phyloP scores from a whole-genome alignment of 2,113 vertebrate genomes.

The Columba janthina region DNA sequence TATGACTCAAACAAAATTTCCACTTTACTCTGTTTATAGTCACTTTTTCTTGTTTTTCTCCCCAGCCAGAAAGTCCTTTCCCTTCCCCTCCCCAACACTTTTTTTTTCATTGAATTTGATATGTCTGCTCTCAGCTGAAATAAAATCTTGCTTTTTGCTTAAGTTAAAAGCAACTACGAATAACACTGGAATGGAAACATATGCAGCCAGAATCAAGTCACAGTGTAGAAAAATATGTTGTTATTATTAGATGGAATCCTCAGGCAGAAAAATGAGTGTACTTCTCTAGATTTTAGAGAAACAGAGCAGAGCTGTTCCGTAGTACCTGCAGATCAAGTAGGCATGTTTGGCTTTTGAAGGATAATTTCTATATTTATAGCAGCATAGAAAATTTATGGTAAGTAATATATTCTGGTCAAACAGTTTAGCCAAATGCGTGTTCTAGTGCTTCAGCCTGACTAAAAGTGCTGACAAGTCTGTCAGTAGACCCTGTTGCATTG shows the following conservation, averaged over 20 bases:
- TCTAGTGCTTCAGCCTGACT: neutral
- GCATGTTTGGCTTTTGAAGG: neutral
- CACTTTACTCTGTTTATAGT: neutral
- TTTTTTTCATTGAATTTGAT: slow-evolving; percentile 3
- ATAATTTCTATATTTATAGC: neutral
- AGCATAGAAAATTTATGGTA: neutral
- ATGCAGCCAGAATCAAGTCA: neutral
- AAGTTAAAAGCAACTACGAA: neutral
- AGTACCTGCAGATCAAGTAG: neutral
- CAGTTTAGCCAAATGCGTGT: neutral
- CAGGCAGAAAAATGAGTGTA: neutral
- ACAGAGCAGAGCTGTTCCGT: neutral
- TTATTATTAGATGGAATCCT: neutral
- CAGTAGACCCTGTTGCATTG: slow-evolving; percentile 9
- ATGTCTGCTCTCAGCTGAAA: slow-evolving; percentile 6
- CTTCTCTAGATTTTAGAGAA: neutral
- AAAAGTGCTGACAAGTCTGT: slow-evolving; percentile 45
- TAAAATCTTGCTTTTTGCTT: neutral
- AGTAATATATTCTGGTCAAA: neutral
- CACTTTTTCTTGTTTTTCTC: neutral
- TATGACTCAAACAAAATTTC: neutral
- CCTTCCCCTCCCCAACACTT: neutral
- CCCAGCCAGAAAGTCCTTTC: slow-evolving; percentile 17
- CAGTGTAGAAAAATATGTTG: neutral
- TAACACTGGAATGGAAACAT: neutral